These are phyloP conservation scores for Cheirogaleus medius DNA, from an alignment of 2,113 vertebrate genomes.

Conservation along the genomic window DNA sequence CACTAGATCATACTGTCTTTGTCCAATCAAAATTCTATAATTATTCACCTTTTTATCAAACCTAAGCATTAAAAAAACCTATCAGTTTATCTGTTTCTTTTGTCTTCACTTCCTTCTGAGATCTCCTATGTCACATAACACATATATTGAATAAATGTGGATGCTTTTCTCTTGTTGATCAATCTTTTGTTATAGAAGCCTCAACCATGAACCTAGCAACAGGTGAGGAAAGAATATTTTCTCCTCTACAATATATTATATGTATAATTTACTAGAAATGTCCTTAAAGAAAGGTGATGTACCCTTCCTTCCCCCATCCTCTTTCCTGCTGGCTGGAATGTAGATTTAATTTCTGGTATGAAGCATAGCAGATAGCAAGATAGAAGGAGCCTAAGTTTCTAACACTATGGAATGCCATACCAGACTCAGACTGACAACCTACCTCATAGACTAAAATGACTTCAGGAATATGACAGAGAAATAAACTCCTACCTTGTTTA, in stretches of 20 bases:
- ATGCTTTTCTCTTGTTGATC: neutral
- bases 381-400: neutral
- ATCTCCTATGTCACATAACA: neutral
- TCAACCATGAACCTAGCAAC: neutral
- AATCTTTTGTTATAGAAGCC: neutral
- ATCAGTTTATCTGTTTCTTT: neutral
- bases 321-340: neutral
- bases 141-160: neutral
- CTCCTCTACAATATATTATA: neutral
- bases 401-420: neutral
- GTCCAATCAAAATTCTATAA: neutral
- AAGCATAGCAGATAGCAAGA: neutral
- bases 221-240: neutral
- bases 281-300: neutral
- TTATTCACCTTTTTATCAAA: neutral
- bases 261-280: neutral
- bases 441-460: neutral
- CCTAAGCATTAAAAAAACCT: too few relatives aligned
- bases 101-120: neutral
- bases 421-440: neutral
- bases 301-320: neutral
- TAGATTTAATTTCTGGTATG: neutral
- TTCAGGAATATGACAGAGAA: neutral
- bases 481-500: neutral
- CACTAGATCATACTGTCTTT: neutral